A percentile compares a stretch with the other conserved stretches of the same genome.
Evolutionary conservation across 1,140 invertebrate species (phyloP).

Genomic region (Anastatus disparis): DNA sequence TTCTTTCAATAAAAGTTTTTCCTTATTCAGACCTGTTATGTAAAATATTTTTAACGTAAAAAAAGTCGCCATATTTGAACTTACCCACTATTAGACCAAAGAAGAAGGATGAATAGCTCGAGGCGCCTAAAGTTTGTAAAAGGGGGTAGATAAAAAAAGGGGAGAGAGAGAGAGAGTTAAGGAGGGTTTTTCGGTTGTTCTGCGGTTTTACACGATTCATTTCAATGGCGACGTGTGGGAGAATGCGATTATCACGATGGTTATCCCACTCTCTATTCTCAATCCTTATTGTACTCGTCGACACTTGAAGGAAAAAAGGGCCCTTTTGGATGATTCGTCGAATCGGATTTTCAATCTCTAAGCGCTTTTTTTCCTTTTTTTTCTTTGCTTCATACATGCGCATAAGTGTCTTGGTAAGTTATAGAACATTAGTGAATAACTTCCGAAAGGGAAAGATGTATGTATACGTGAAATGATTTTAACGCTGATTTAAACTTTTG

Average conservation of each 20-base stretch:
- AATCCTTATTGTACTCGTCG: not conserved
- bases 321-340: conserved; percentile 56
- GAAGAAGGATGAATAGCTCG: no score
- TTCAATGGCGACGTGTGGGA: conserved; percentile 56
- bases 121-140: no score
- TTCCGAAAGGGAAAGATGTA: not conserved
- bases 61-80: no score
- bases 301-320: conserved; percentile 29
- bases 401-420: no score
- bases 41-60: no score
- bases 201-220: conserved; percentile 65
- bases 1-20: no score
- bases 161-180: no score
- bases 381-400: not conserved
- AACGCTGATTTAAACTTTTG: not conserved
- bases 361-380: not conserved
- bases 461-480: conserved; percentile 16
- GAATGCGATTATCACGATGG: conserved; percentile 53
- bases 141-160: no score
- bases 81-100: no score
- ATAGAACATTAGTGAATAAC: not conserved
- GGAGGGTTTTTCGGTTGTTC: no score
- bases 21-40: no score
- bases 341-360: conserved; percentile 58
- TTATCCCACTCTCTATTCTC: not conserved